Conservation (phyloP, 2,113 vertebrate species). For the Collichthys lucidus region DNA sequence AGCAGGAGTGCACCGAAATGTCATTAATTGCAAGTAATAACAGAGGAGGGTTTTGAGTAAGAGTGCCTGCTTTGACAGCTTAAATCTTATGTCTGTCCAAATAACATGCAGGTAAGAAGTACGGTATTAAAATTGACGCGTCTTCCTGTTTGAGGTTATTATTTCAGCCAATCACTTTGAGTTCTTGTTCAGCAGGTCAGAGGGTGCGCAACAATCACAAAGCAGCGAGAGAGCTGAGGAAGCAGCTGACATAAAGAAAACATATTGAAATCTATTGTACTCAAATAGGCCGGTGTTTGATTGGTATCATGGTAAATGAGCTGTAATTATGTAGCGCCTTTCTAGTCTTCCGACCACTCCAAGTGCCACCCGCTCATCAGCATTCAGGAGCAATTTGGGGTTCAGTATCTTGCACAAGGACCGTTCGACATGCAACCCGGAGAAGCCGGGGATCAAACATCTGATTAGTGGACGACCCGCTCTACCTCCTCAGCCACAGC, state of each 20-base stretch:
- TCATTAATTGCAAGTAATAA: constrained; percentile 37
- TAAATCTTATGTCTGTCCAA: background rate
- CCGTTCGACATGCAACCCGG: no score
- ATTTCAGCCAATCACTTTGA: background rate
- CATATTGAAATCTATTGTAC: background rate
- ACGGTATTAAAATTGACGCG: background rate
- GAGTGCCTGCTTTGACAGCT: background rate
- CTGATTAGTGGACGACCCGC: no score
- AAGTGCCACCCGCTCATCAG: no score
- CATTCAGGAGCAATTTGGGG: no score
- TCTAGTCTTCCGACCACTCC: no score
- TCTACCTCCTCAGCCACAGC: no score
- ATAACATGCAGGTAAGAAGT: constrained; percentile 9
- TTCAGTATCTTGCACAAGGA: no score
- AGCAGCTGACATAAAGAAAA: background rate
- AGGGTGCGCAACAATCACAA: constrained; percentile 1
- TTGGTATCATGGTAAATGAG: no score
- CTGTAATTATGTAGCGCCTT: no score
- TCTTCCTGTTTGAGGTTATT: background rate
- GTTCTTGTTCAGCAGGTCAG: background rate
- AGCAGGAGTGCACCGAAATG: background rate
- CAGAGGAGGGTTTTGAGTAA: background rate
- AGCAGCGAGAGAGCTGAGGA: background rate
- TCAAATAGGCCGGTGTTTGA: background rate
- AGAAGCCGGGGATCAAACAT: no score